Evolutionary conservation across 1,140 invertebrate genomes (phyloP), one percentile per base, ranked within the genome.

Genomic region (Drosophila arizonae): DNA sequence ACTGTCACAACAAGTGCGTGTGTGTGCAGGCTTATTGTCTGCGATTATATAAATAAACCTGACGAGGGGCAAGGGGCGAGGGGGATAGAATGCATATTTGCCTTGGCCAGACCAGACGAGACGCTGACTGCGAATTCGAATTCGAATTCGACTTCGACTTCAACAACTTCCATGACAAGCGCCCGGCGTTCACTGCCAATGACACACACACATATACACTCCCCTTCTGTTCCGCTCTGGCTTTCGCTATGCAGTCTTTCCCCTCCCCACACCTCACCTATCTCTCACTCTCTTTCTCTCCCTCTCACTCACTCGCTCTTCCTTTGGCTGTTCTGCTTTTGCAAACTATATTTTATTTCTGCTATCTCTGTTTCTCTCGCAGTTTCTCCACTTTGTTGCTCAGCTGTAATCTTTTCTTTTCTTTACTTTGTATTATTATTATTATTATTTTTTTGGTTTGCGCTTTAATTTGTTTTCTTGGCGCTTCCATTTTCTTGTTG

Each of bases 401-500:
- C 66, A 48, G 79, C 79, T 87, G 82, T 86, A 86, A 86, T 86
- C 82, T 86, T 76, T 87, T 73, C 78, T 82, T 46, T 15, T 9
- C 43, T 15, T 6, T 9, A 72, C 72, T 67, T 76, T 87, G 0
- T 24, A 24, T 24, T 2, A 2, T 24, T 24, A 24, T 24, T 24
- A 17, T 24, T 24, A 24, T 24, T 17, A 17, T n/a, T 15, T 45
- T 15, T n/a, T n/a, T 13, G 10, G 17, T 45, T 76, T 81, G 76
- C 76, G 71, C 79, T 87, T 86, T 70, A 82, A 78, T 86, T 86
- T 86, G 79, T 88, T 86, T 86, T 86, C 84, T 80, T 85, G 85
- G 64, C 63, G 79, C 67, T 84, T 84, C 81, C 81, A 81, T 87
- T 87, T 72, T 86, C 79, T 87, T 87, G 82, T 88, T 86, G 81